phyloP scores from a whole-genome alignment of 2,888 invertebrate genomes.

The Tricholauxania praeusta region DNA sequence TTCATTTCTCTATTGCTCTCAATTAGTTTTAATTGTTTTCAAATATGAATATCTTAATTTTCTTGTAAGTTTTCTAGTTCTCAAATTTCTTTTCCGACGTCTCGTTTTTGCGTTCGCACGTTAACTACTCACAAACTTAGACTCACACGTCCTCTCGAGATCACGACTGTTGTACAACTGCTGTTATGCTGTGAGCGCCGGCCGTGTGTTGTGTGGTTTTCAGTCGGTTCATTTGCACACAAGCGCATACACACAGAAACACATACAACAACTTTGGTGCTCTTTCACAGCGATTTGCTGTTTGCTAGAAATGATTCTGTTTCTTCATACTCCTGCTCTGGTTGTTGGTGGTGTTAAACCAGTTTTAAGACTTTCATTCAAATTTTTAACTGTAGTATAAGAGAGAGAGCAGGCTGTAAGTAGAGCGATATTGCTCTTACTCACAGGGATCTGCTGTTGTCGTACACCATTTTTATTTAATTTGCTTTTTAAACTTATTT shows the following conservation, averaged over 20 bases:
- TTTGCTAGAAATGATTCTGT: background rate
- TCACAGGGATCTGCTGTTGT: constrained; percentile 6
- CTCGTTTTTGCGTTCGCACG: constrained; percentile 41
- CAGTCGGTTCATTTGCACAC: background rate
- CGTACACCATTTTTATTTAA: constrained; percentile 61
- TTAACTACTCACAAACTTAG: constrained; percentile 44
- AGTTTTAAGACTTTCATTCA: constrained; percentile 41
- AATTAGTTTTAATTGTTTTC: constrained; percentile 15
- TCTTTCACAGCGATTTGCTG: no score
- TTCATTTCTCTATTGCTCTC: background rate
- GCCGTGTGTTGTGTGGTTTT: background rate
- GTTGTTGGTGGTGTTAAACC: constrained; percentile 47
- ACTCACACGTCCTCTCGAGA: constrained; percentile 66
- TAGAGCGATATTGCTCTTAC: constrained; percentile 41
- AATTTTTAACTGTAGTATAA: constrained; percentile 19
- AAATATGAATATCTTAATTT: background rate
- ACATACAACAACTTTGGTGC: background rate
- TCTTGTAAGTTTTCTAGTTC: background rate
- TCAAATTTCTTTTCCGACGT: background rate
- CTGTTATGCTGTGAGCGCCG: constrained; percentile 48
- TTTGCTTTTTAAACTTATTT: constrained; percentile 43
- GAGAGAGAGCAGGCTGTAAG: background rate
- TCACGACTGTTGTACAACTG: constrained; percentile 68
- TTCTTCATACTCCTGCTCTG: constrained; percentile 28
- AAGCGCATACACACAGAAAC: constrained; percentile 7